Percentiles rank a stretch among this genome's conserved stretches.
Evolutionary conservation across 2,113 vertebrate genomes (phyloP).

Genomic region (Condylura cristata): DNA sequence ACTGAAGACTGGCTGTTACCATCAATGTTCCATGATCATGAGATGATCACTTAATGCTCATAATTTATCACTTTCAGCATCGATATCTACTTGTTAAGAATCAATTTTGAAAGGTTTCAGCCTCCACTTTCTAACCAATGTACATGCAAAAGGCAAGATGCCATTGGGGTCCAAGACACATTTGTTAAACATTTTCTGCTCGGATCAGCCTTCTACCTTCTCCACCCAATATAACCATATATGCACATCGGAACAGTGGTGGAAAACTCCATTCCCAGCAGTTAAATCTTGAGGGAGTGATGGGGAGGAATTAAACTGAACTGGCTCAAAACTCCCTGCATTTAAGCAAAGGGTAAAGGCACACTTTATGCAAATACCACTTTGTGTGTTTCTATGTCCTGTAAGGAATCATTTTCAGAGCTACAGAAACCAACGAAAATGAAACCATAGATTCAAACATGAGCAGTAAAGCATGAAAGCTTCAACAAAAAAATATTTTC

Average conservation of each 20-base stretch:
- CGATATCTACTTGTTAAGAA: slow-evolving; percentile 1
- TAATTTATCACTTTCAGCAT: background rate
- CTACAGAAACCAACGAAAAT: background rate
- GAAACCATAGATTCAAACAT: background rate
- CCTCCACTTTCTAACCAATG: background rate
- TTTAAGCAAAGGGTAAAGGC: background rate
- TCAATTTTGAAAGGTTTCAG: background rate
- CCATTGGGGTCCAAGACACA: background rate
- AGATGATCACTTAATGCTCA: background rate
- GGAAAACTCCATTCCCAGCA: background rate
- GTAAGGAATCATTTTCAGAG: background rate
- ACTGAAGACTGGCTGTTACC: background rate
- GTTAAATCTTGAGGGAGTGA: background rate
- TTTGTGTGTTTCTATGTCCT: background rate
- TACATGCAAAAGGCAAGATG: background rate
- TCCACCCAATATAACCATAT: background rate
- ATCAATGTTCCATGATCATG: background rate
- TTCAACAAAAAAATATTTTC: slow-evolving; percentile 34
- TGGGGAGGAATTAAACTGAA: background rate
- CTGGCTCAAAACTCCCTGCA: background rate
- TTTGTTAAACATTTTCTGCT: background rate
- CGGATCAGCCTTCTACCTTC: background rate
- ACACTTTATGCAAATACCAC: background rate
- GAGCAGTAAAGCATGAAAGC: background rate
- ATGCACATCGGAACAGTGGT: background rate